A percentile compares a stretch with the other conserved stretches of the same genome.
Evolutionary conservation across 2,888 invertebrate species (phyloP).

Genomic region (Malthinus flaveolus): DNA sequence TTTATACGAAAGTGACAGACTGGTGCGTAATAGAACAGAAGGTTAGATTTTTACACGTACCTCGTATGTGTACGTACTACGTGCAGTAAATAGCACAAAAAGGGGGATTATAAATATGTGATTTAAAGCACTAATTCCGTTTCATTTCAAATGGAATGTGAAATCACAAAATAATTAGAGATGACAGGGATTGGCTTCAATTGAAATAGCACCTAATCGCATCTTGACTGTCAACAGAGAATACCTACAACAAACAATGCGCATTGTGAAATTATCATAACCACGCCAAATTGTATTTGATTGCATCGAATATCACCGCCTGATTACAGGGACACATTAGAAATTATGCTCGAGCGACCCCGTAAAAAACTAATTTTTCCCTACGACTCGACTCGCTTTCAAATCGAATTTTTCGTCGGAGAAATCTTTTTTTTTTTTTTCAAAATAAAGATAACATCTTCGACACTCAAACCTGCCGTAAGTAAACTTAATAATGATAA

Average conservation of each 20-base stretch:
- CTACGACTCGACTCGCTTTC: no score
- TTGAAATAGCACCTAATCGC: slow-evolving; percentile 36
- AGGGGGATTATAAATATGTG: slow-evolving; percentile 22
- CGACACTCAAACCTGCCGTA: slow-evolving; percentile 26
- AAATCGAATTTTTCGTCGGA: no score
- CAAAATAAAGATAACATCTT: slow-evolving; percentile 8
- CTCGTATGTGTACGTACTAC: neutral
- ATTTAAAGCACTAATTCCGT: slow-evolving; percentile 19
- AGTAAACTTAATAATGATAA: slow-evolving; percentile 49
- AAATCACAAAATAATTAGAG: slow-evolving; percentile 42
- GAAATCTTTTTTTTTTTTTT: neutral
- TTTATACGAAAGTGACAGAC: slow-evolving; percentile 32
- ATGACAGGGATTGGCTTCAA: slow-evolving; percentile 41
- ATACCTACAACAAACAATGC: slow-evolving; percentile 29
- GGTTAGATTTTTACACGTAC: slow-evolving; percentile 24
- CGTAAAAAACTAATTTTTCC: no score
- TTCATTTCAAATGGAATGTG: slow-evolving; percentile 40
- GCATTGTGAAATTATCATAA: slow-evolving; percentile 39
- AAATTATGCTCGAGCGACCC: slow-evolving; percentile 3
- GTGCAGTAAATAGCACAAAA: slow-evolving; percentile 20
- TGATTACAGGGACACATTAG: slow-evolving; percentile 3
- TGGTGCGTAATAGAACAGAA: slow-evolving; percentile 26
- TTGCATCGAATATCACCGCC: slow-evolving; percentile 18
- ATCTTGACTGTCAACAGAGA: slow-evolving; percentile 28
- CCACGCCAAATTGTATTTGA: slow-evolving; percentile 42